Percentiles rank a stretch among this genome's conserved stretches.
Conservation (phyloP, 2,113 vertebrate species). For the Hippocampus guttulatus region DNA sequence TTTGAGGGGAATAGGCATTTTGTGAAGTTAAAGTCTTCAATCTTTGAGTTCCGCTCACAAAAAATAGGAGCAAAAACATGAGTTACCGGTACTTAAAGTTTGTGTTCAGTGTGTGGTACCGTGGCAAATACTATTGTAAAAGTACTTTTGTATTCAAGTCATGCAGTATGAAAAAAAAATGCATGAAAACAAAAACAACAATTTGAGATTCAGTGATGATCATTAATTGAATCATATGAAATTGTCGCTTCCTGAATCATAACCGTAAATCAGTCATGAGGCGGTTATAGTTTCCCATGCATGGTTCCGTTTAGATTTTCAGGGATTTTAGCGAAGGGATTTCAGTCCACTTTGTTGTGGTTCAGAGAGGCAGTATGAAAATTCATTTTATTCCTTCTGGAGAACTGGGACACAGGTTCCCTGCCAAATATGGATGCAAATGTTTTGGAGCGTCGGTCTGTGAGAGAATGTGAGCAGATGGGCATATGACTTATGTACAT, state of each 20-base stretch:
- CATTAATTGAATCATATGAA: neutral
- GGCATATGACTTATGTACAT: constrained; percentile 11
- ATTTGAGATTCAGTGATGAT: neutral
- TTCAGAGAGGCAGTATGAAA: constrained; percentile 52
- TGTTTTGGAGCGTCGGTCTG: constrained; percentile 7
- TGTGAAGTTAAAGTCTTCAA: no score
- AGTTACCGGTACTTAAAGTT: no score
- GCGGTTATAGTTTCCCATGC: neutral
- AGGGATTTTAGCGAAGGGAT: constrained; percentile 44
- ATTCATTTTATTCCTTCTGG: constrained; percentile 68
- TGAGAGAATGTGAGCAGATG: constrained; percentile 18
- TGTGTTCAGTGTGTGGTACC: no score
- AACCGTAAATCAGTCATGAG: neutral
- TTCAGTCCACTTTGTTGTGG: constrained; percentile 42
- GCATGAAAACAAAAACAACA: neutral
- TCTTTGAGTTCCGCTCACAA: no score
- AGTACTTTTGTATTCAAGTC: no score
- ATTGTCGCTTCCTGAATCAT: neutral
- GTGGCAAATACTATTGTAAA: no score
- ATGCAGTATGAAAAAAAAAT: no score
- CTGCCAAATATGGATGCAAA: constrained; percentile 37
- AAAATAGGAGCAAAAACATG: no score
- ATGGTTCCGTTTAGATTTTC: constrained; percentile 31
- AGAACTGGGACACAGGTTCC: constrained; percentile 53
- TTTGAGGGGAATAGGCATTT: no score